Base-by-base conservation (phyloP, 2,888 invertebrate genomes). In the Thera britannica region DNA sequence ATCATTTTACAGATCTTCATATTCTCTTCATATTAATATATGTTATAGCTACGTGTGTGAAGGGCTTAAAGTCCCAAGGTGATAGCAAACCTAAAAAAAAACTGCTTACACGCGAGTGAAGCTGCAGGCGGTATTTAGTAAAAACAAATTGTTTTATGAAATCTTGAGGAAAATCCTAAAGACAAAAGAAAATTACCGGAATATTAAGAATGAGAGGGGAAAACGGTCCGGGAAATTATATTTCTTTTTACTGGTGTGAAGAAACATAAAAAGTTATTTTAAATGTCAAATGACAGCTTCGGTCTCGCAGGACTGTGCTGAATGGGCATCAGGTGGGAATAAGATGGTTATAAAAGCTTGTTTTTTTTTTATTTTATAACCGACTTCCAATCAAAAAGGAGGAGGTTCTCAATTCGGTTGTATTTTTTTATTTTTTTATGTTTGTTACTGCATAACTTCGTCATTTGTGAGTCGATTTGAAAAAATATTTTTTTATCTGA, bases 251-350 rank as follows among this genome's bases (percentile, higher is more conserved):
- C 35, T 36, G 54, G 54, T 65, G 65, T 65, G 65, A 54, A 65
- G 35, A 59, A 65, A 59, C 58, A 58, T 65, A 54, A 65, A 58
- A 65, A 65, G 48, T 59, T 59, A 59, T 55, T 59, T 23, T 65
- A 65, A 65, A 54, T 52, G 58, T 54, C 58, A 54, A 58, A 52
- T 55, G 65, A 58, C 46, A 48, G 12, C 12, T 9, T 34, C 34
- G 51, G 5, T 2, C 8, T 9, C 8, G 52, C 23, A 34, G 51
- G 9, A 46, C 46, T 58, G 51, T 46, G 54, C 52, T 48, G 38
- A 35, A 48, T 34, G 5, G 9, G 38, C 34, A 23, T 57, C 5
- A 12, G 41, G 54, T 7, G 44, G 11, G 9, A 23, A 41, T 44
- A n/a, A 51, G n/a, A n/a, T 23, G 36, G 5, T 11, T 35, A 38